phyloP scores from a whole-genome alignment of 2,797 vertebrate species.

The Channallabes apus region DNA sequence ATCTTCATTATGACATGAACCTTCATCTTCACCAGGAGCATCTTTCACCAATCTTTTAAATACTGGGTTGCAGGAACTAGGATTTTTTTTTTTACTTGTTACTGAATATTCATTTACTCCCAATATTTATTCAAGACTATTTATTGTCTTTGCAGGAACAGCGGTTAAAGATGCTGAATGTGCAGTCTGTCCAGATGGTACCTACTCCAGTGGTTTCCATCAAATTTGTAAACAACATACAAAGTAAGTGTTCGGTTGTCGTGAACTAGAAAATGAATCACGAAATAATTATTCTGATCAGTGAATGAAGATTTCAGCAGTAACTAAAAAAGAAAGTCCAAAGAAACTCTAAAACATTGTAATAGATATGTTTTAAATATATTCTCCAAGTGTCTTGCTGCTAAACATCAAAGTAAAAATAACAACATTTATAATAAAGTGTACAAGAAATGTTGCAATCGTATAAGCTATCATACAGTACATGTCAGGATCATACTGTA shows the following conservation, averaged over 20 bases:
- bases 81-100: neutral
- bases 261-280: neutral
- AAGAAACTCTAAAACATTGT: neutral
- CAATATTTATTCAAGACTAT: too few species aligned
- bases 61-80: too few species aligned
- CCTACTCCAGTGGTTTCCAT: constrained; percentile 60
- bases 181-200: constrained; percentile 51
- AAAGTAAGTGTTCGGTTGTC: constrained; percentile 54
- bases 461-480: too few species aligned
- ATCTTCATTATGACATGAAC: constrained; percentile 40
- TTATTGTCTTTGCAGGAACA: constrained; percentile 56
- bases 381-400: too few species aligned
- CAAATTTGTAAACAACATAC: constrained; percentile 55
- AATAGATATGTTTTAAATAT: neutral
- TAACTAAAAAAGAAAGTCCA: neutral
- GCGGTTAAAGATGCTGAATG: constrained; percentile 55
- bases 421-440: too few species aligned
- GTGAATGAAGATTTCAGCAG: neutral
- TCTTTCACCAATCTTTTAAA: neutral
- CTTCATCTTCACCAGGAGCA: constrained; percentile 15
- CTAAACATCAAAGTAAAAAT: too few species aligned
- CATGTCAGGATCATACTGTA: too few species aligned
- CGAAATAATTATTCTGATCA: neutral
- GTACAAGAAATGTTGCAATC: too few species aligned
- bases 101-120: constrained; percentile 52